Base-by-base conservation (phyloP, 2,888 invertebrate genomes). In the Leucophenga montana region DNA sequence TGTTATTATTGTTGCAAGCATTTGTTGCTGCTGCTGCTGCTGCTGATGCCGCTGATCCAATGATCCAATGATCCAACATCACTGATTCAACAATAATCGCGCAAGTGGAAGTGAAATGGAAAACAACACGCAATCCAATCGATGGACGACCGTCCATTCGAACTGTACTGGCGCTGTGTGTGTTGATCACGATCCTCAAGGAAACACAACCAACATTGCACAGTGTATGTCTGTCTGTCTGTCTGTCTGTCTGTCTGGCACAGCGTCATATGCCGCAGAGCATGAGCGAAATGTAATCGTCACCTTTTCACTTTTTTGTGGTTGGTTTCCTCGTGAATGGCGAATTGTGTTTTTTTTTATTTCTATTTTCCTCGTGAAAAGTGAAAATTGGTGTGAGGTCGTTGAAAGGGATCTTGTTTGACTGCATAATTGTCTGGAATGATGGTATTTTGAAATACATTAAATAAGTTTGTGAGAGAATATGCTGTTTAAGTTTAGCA, bases 1-100 rank as follows among this genome's bases (percentile, higher is more conserved):
- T 73, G 71, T 71, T 71, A 69, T 71, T 70, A 74, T 62, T 39
- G 39, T 39, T 69, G 69, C 68, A 54, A 68, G 59, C 68, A 39
- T 68, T 64, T 48, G 64, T 53, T 71, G 31, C 31, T 27, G 53
- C 18, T 8, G 22, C 56, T 22, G 56, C 20, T 8, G 22, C 13
- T 56, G 27, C 27, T 8, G 56, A 18, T 62, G 46, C 44, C 18
- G 62, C 62, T 16, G 13, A 20, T 59, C 18, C 54, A 54, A 54
- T 20, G 53, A 16, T 22, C 22, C 56, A 39, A 39, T 39, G 39
- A 39, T 39, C 39, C 39, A 8, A 8, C 39, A 39, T 8, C 33
- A 33, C 8, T 33, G 3, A 33, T 33, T 33, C 4, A 8, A n/a
- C 50, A 16, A 48, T n/a, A 16, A 1, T 6, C 18, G 50, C 18